These are phyloP conservation scores for Phymastichus coffea DNA, from an alignment of 1,140 invertebrate species.

Conservation along the genomic window DNA sequence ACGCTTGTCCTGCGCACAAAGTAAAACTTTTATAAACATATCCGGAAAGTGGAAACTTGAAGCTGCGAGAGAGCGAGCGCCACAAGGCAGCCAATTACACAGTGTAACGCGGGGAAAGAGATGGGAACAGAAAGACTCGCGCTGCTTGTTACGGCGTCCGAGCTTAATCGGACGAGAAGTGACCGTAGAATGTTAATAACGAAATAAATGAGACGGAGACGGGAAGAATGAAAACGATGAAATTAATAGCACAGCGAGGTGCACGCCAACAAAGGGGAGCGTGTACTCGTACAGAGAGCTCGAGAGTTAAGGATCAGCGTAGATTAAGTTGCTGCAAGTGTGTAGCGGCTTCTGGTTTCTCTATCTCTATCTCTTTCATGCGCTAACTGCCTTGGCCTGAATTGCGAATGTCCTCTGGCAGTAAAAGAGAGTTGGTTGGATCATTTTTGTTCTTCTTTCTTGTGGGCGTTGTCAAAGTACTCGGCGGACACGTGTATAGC, in stretches of 20 bases:
- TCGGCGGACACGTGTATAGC: no score
- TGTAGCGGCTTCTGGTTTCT: constrained; percentile 13
- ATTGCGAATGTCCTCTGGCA: constrained; percentile 15
- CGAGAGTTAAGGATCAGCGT: constrained; percentile 17
- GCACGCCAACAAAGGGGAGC: background rate
- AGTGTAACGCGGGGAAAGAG: no score
- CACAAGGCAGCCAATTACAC: no score
- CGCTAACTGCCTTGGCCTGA: constrained; percentile 19
- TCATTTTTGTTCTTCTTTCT: background rate
- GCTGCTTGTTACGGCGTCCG: no score
- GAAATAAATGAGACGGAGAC: constrained; percentile 12
- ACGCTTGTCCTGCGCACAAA: no score
- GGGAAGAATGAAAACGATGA: constrained; percentile 13
- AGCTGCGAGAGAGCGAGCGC: no score
- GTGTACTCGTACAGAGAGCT: constrained; percentile 9
- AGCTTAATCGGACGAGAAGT: no score
- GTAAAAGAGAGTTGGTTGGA: background rate
- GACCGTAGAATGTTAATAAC: no score
- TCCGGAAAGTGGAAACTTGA: no score
- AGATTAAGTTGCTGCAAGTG: constrained; percentile 23
- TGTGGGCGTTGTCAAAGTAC: background rate
- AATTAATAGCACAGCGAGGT: constrained; percentile 18
- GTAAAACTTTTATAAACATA: no score
- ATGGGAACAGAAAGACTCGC: no score
- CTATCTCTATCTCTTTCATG: no score